Base-by-base conservation (phyloP, 2,888 invertebrate species). In the Zhengitettix transpicula region DNA sequence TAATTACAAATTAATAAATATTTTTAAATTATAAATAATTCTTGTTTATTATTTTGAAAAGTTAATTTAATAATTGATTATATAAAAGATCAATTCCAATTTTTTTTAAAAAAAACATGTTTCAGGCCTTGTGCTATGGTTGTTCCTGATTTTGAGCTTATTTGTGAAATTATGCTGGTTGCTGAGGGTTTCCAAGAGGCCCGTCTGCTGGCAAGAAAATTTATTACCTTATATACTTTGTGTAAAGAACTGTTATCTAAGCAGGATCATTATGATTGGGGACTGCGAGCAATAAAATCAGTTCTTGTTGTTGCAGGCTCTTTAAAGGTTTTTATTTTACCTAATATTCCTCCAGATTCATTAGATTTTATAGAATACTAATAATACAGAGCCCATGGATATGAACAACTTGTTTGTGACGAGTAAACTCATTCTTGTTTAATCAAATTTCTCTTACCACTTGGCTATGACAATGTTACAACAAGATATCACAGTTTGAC, bases 241-340 rank as follows among this genome's bases (percentile, higher is more conserved):
- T 95, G 95, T 71, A 83, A 83, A 65, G 95, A 96, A 71, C 74
- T 96, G 65, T 76, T 96, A 5, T 95, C 94, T 54, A 94, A 94
- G 71, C 90, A 94, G 73, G 95, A 96, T 72, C 96, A 96, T 72
- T 96, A 96, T 70, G 96, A 96, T 78, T 93, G 95, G 95, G 96
- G 96, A 52, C 77, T 96, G 58, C 76, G 96, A 66, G 96, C 96
- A 58, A 95, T 96, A 67, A 96, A 96, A 72, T 95, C 95, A 58
- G 94, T 96, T 55, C 76, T 96, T 58, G 95, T 96, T 1, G 94
- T 96, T 12, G 95, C 95, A 65, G 95, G 94, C 53, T 84, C 93
- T 44, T 76, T 95, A 58, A 93, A 93, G 80, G 87, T 82, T 71
- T 69, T 72, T 47, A 14, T 47, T 7, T n/a, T 14, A 47, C 8